Percentiles rank a stretch among this genome's conserved stretches.
Conservation (phyloP, 2,888 invertebrate species). For the Hydrotaea diabolus region DNA sequence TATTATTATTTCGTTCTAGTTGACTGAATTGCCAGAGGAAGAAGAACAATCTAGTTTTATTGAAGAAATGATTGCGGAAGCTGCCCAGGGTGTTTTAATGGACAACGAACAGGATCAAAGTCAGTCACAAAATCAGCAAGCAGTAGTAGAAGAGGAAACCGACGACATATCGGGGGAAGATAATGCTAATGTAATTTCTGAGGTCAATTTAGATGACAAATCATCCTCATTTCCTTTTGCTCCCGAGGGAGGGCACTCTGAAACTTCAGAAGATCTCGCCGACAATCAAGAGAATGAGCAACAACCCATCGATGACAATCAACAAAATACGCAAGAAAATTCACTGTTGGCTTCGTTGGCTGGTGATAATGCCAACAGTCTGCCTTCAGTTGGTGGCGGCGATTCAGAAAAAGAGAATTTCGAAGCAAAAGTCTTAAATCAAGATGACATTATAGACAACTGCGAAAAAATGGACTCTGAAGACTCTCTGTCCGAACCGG, state of each 20-base stretch:
- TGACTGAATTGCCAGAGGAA: constrained; percentile 69
- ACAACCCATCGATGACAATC: constrained; percentile 72
- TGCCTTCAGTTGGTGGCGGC: constrained; percentile 79
- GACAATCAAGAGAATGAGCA: constrained; percentile 71
- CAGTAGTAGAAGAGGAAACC: constrained; percentile 59
- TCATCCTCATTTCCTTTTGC: constrained; percentile 81
- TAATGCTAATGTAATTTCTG: constrained; percentile 70
- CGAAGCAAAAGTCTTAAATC: constrained; percentile 71
- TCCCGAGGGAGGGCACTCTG: constrained; percentile 75
- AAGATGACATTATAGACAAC: constrained; percentile 69
- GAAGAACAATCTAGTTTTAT: constrained; percentile 72
- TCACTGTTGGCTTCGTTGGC: constrained; percentile 79
- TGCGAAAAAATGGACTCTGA: constrained; percentile 74
- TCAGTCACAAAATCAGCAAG: constrained; percentile 53
- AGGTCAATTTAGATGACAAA: constrained; percentile 76
- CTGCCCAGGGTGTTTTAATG: constrained; percentile 71
- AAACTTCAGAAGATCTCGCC: constrained; percentile 78
- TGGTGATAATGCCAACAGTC: constrained; percentile 80
- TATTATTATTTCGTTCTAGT: constrained; percentile 65
- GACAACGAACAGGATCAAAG: constrained; percentile 69
- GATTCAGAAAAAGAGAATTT: constrained; percentile 75
- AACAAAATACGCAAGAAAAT: constrained; percentile 77
- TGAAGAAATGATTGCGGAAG: constrained; percentile 75
- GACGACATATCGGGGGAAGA: constrained; percentile 72
- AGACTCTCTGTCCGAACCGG: constrained; percentile 77